These are phyloP conservation scores for Styela plicata DNA, from an alignment of 23 tunicate species.

Conservation along the genomic window DNA sequence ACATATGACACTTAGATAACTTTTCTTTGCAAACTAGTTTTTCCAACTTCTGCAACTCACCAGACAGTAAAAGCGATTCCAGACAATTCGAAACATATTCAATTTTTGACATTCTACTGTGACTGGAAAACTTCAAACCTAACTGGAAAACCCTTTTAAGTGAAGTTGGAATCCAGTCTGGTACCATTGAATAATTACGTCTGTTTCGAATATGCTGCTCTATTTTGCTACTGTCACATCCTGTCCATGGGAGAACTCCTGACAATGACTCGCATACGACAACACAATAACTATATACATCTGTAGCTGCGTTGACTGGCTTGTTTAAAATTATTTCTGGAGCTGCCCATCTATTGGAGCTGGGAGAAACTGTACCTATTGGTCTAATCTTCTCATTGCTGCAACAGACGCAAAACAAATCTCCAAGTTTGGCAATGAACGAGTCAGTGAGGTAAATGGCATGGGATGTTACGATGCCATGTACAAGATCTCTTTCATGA, in stretches of 20 bases:
- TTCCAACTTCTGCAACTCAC: slow-evolving; percentile 2
- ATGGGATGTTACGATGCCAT: slow-evolving; percentile 69
- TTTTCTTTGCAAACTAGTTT: not conserved
- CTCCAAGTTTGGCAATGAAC: slow-evolving; percentile 59
- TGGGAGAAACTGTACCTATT: not conserved
- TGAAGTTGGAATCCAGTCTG: slow-evolving; percentile 25
- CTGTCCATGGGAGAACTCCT: slow-evolving; percentile 76
- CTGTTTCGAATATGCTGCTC: slow-evolving; percentile 62
- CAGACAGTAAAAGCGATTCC: not conserved
- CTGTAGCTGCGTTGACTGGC: slow-evolving; percentile 44
- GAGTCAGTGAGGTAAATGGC: slow-evolving; percentile 37
- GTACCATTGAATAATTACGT: slow-evolving; percentile 35
- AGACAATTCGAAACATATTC: slow-evolving; percentile 21
- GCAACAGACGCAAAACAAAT: slow-evolving; percentile 43
- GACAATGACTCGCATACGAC: slow-evolving; percentile 53
- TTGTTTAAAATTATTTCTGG: slow-evolving; percentile 66
- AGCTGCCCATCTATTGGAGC: slow-evolving; percentile 70
- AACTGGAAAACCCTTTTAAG: slow-evolving; percentile 17
- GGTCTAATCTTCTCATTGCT: not conserved
- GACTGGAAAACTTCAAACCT: slow-evolving; percentile 51
- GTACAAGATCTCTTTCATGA: slow-evolving; percentile 62
- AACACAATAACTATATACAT: slow-evolving; percentile 76
- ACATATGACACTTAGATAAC: not conserved
- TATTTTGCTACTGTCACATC: slow-evolving; percentile 64
- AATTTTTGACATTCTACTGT: slow-evolving; percentile 34